A percentile compares a stretch with the other conserved stretches of the same genome.
These are phyloP conservation scores for Taxidea taxus DNA, from an alignment of 2,113 vertebrate genomes.

Conservation along the genomic window DNA sequence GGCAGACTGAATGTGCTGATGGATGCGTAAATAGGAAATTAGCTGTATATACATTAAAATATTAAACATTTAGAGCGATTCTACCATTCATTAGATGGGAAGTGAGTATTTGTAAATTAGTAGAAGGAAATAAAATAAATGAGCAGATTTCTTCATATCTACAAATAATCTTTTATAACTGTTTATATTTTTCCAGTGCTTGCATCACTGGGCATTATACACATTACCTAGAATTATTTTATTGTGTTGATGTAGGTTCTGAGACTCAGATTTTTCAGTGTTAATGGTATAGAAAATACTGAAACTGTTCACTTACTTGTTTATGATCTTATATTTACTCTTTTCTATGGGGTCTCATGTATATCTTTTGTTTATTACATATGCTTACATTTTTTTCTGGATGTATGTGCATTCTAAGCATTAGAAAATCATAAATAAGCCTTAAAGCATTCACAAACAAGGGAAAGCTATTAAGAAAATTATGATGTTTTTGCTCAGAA, in stretches of 20 bases:
- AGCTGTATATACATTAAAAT: neutral
- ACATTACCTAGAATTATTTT: neutral
- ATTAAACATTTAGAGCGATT: neutral
- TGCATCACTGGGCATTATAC: neutral
- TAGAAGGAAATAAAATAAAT: neutral
- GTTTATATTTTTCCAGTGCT: neutral
- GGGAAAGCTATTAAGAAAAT: slow-evolving; percentile 42
- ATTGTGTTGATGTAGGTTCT: neutral
- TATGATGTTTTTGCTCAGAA: neutral
- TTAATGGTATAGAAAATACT: neutral
- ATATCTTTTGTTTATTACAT: neutral
- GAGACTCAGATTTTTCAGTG: neutral
- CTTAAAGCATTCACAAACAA: neutral
- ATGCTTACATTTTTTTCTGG: slow-evolving; percentile 14
- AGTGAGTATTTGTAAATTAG: neutral
- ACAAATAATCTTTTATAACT: neutral
- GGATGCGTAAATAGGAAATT: neutral
- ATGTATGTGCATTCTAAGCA: neutral
- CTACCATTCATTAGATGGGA: neutral
- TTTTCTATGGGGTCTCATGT: neutral
- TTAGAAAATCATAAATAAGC: neutral
- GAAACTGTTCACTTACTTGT: neutral
- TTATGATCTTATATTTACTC: neutral
- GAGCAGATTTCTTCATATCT: neutral
- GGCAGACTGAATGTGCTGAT: neutral